Base-by-base conservation (phyloP, 2,797 vertebrate genomes). In the Enteromius anoplus region DNA sequence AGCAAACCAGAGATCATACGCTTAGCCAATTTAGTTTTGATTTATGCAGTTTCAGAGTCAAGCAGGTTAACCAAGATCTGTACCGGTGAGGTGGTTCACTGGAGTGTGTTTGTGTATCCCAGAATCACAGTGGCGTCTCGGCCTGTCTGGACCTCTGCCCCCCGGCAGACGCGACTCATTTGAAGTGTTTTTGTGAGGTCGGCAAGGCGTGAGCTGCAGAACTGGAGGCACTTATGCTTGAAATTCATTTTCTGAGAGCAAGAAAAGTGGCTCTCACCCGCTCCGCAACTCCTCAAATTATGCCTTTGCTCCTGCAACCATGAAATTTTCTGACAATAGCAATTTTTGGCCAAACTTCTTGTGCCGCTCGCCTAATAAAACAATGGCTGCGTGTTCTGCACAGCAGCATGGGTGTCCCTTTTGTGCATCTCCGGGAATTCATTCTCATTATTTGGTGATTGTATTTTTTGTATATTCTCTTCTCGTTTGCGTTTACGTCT, bases 161-260 rank as follows among this genome's bases (percentile, higher is more conserved):
- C 49, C 49, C n/a, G 40, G 65, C 80, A 77, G 75, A 66, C 51
- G n/a, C 60, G 19, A 69, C 60, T 55, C 53, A 53, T 78, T 76
- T 42, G 11, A 62, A 88, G 75, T 87, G 83, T 83, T 89, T 86
- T 70, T 55, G 29, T 69, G 55, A 62, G 76, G 78, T 45, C 82
- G 73, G 47, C 37, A 69, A 69, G 51, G 73, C n/a, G 66, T 75
- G 83, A 83, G 81, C 62, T 9, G 34, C 49, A 10, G 42, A 84
- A 71, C 26, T 26, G 64, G 53, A 68, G 76, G 45, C 81, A 82
- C 83, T 85, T 80, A 86, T 84, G 82, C 88, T 81, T 88, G 88
- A 88, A 87, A 88, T 87, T 84, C 64, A 47, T 86, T 87, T 88
- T 79, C 58, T 69, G 42, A 83, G 77, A 86, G 84, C 70, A 72